Evolutionary conservation across 2,888 invertebrate species (phyloP).

Genomic region (Eustalomyia histrio): DNA sequence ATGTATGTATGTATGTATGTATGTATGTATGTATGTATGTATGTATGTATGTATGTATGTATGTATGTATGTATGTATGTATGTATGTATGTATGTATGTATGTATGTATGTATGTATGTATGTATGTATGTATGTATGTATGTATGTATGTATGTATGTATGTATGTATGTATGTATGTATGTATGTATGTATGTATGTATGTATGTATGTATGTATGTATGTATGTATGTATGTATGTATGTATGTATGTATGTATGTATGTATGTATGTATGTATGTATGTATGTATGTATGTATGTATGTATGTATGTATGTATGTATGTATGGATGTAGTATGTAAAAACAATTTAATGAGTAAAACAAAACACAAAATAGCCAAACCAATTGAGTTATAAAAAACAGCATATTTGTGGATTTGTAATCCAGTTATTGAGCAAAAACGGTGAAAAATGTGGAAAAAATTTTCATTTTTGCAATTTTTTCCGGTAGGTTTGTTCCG

Average conservation of each 20-base stretch:
- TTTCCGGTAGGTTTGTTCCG: too few relatives aligned
- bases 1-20: slow-evolving; percentile 8
- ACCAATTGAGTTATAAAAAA: too few relatives aligned
- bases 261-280: slow-evolving; percentile 8
- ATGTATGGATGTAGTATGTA: too few relatives aligned
- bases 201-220: slow-evolving; percentile 8
- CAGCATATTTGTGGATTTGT: too few relatives aligned
- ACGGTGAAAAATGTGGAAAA: too few relatives aligned
- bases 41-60: slow-evolving; percentile 8
- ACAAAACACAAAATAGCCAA: too few relatives aligned
- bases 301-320: slow-evolving; percentile 8
- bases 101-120: slow-evolving; percentile 8
- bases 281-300: slow-evolving; percentile 8
- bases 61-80: slow-evolving; percentile 8
- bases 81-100: slow-evolving; percentile 8
- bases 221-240: slow-evolving; percentile 8
- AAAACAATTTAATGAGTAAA: too few relatives aligned
- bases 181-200: slow-evolving; percentile 8
- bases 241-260: slow-evolving; percentile 8
- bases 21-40: slow-evolving; percentile 8
- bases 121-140: slow-evolving; percentile 8
- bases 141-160: slow-evolving; percentile 8
- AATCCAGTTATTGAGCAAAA: too few relatives aligned
- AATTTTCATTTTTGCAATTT: too few relatives aligned
- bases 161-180: slow-evolving; percentile 8